Percentiles rank a stretch among this genome's conserved stretches.
These are phyloP conservation scores for Rhincodon typus DNA, from an alignment of 2,797 vertebrate species.

Conservation along the genomic window DNA sequence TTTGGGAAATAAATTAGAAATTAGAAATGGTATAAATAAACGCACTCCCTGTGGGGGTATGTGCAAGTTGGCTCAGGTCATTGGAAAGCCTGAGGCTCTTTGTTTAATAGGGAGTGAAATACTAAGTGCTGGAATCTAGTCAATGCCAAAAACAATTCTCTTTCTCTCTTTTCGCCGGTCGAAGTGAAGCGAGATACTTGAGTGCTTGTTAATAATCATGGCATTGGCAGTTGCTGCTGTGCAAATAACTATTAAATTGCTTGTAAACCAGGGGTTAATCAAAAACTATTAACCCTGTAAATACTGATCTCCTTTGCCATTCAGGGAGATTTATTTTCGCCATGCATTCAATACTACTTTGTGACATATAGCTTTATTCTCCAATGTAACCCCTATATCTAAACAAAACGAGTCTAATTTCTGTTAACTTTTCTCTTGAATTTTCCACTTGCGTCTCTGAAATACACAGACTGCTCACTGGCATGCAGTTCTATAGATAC, in stretches of 20 bases:
- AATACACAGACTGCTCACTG: neutral
- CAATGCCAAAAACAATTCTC: neutral
- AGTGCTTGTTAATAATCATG: slow-evolving; percentile 16
- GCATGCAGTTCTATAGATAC: neutral
- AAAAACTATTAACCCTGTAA: slow-evolving; percentile 10
- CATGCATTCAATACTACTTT: neutral
- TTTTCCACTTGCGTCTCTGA: neutral
- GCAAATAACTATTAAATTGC: slow-evolving; percentile 28
- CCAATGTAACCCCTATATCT: neutral
- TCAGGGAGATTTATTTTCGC: neutral
- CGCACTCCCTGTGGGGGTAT: neutral
- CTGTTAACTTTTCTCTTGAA: neutral
- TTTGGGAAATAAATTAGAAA: slow-evolving; percentile 22
- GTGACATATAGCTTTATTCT: too few species aligned
- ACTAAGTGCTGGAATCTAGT: neutral
- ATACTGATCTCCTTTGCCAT: neutral
- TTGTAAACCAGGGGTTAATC: neutral
- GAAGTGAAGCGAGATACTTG: neutral
- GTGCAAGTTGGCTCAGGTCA: neutral
- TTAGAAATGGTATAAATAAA: slow-evolving; percentile 30
- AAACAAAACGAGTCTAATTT: neutral
- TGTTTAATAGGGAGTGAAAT: neutral
- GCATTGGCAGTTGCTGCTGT: neutral
- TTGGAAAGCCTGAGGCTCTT: neutral
- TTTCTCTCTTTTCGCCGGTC: neutral